phyloP scores from a whole-genome alignment of 2,888 invertebrate genomes.

The Colostygia pectinataria region DNA sequence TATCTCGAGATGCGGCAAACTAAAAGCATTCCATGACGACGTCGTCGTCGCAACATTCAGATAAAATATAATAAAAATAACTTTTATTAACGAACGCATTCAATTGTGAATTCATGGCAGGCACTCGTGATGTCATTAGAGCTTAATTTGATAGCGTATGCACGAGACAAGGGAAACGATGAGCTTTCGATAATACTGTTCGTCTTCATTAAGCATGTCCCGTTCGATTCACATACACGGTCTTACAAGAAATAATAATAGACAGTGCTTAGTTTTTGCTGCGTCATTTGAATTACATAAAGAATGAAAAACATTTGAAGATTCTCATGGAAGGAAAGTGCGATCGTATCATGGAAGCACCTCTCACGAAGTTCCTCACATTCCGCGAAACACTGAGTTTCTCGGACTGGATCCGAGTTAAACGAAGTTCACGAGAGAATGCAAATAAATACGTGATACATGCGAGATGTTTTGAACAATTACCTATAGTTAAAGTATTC shows the following conservation, averaged over 20 bases:
- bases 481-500: slow-evolving; percentile 17
- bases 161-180: slow-evolving; percentile 46
- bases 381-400: slow-evolving; percentile 46
- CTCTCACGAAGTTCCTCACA: slow-evolving; percentile 56
- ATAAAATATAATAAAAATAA: slow-evolving; percentile 54
- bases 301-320: slow-evolving; percentile 38
- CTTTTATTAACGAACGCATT: slow-evolving; percentile 68
- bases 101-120: slow-evolving; percentile 64
- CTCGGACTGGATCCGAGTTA: slow-evolving; percentile 37
- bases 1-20: slow-evolving; percentile 49
- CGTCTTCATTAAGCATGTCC: slow-evolving; percentile 35
- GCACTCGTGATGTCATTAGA: slow-evolving; percentile 62
- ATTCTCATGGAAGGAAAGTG: slow-evolving; percentile 50
- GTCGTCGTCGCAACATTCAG: slow-evolving; percentile 38
- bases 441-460: slow-evolving; percentile 27
- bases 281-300: slow-evolving; percentile 21
- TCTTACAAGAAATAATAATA: slow-evolving; percentile 1
- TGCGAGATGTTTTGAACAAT: slow-evolving; percentile 20
- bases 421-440: slow-evolving; percentile 37
- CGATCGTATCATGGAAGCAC: slow-evolving; percentile 54
- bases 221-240: slow-evolving; percentile 23
- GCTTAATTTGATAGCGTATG: slow-evolving; percentile 59
- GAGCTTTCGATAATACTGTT: slow-evolving; percentile 39
- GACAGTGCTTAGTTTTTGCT: background rate
- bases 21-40: slow-evolving; percentile 58